Percentiles rank a stretch among this genome's conserved stretches.
phyloP scores from a whole-genome alignment of 2,888 invertebrate species.

The Acholoe squamosa region DNA sequence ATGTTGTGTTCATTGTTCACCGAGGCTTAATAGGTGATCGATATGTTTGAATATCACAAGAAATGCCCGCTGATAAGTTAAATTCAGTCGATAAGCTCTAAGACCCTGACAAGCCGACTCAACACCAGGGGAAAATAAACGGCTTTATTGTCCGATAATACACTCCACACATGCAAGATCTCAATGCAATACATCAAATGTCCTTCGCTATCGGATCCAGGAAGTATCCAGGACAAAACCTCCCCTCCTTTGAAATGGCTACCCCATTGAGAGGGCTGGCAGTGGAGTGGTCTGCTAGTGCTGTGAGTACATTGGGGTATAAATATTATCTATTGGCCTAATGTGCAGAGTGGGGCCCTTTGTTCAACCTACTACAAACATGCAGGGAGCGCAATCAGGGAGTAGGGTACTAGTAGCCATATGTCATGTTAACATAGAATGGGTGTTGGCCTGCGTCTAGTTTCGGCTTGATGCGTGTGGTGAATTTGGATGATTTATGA shows the following conservation, averaged over 20 bases:
- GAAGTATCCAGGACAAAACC: not conserved
- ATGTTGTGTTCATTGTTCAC: not conserved
- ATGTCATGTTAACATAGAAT: no score
- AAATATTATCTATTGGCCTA: no score
- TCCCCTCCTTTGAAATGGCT: not conserved
- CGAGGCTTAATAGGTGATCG: not conserved
- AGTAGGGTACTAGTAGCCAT: no score
- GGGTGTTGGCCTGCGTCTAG: no score
- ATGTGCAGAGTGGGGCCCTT: no score
- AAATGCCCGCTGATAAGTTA: not conserved
- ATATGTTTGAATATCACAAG: conserved; percentile 9
- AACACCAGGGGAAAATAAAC: not conserved
- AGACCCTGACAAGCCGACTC: not conserved
- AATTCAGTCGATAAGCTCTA: conserved; percentile 28
- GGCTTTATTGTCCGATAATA: not conserved
- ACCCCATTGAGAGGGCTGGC: no score
- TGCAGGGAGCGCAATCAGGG: no score
- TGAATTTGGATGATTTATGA: no score
- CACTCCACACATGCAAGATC: not conserved
- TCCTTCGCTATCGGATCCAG: not conserved
- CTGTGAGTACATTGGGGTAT: no score
- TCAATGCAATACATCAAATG: not conserved
- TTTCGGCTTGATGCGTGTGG: no score
- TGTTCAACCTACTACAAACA: no score
- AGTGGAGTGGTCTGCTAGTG: no score